Conservation (phyloP, 2,113 vertebrate species). For the Jacana jacana region DNA sequence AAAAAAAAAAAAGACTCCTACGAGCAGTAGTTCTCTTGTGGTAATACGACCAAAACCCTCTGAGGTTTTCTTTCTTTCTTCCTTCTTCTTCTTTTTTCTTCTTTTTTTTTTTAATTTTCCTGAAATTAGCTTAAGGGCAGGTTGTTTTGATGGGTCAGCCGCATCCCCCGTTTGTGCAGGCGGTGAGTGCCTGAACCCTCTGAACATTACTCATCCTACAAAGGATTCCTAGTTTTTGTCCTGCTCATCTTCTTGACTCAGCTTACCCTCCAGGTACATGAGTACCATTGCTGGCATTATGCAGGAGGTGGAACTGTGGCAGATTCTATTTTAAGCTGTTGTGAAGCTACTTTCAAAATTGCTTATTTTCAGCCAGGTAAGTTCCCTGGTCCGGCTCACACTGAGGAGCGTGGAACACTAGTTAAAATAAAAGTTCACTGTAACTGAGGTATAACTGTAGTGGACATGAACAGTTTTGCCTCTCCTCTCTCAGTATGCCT, state of each 20-base stretch:
- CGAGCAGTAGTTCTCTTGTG: not conserved
- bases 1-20: rapidly evolving
- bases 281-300: not conserved
- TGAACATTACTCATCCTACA: not conserved
- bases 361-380: not conserved
- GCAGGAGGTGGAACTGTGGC: not conserved
- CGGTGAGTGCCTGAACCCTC: not conserved
- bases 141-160: not conserved
- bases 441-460: not conserved
- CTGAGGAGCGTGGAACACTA: not conserved
- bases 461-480: not conserved
- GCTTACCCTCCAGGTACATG: not conserved
- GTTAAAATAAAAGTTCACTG: not conserved
- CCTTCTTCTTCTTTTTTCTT: too few relatives aligned
- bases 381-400: not conserved
- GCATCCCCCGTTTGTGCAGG: not conserved
- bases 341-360: not conserved
- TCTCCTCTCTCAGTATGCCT: not conserved
- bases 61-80: not conserved
- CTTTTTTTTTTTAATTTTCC: too few relatives aligned
- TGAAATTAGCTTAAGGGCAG: not conserved
- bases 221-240: not conserved
- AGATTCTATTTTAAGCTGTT: not conserved
- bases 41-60: not conserved
- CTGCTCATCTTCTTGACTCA: not conserved